Evolutionary conservation across 1,140 invertebrate genomes (phyloP), one percentile per base, ranked within the genome.

Genomic region (Colletes gigas): DNA sequence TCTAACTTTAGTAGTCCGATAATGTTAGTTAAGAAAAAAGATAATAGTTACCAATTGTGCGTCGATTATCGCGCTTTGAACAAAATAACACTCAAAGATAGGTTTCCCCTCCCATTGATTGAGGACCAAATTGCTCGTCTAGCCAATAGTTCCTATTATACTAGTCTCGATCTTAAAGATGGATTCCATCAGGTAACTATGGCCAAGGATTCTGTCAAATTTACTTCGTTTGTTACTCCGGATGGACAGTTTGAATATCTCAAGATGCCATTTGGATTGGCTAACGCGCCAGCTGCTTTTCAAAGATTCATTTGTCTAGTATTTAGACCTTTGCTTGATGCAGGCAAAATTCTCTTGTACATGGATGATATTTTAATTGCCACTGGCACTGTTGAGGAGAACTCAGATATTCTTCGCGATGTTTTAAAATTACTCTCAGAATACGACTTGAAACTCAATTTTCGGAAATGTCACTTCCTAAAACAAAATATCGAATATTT

Each of bases 301-400:
- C 83, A 83, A 50, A n/a, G 83, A 12, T 41, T 80, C 47, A 63
- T 88, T 80, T 86, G 91, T 72, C 57, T 15, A 9, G 44, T 78
- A 3, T 62, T 82, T 30, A 15, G 19, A 6, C 57, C 75, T 12
- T 47, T 81, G 30, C 47, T 39, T 12, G 55, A 39, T 50, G 55
- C 60, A 17, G 12, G 78, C 88, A 9, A 79, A 90, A 50, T 82
- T 17, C 0, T 82, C 50, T 17, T 59, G 84, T 44, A 67, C 73
- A 63, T 81, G 74, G 44, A 74, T 66, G 78, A 90, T 44, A 86
- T 94, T 3, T 70, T 94, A 1, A 87, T 94, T 39, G 90, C 88
- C 15, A 89, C 87, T 14, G 69, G 81, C 15, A 91, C 81, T 5
- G 88, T 93, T 30, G 82, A 92, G 9, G 83, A 92, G 65, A 92